Evolutionary conservation across 2,113 vertebrate genomes (phyloP), one percentile per base, ranked within the genome.

Genomic region (Phocoena sinus): DNA sequence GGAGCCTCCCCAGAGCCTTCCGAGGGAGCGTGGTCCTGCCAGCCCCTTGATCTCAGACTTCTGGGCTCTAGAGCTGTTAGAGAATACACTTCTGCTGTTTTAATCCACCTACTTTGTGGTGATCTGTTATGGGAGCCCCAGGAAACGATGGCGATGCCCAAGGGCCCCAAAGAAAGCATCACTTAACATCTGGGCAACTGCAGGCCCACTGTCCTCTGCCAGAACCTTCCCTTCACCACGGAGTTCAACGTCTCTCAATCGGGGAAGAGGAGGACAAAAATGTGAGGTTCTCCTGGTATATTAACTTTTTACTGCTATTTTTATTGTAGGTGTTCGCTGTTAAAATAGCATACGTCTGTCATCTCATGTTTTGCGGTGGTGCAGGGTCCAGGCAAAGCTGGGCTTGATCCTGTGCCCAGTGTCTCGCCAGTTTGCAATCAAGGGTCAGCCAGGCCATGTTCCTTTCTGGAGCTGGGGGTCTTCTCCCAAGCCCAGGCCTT

Each of bases 361-460:
- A 3, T 23, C 28, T 36, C 11, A 2, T 8, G 11, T 5, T 44
- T 8, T 13, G 23, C 2, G 1, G 5, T 53, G 81, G 20, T 8
- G 33, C 1, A 41, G 28, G 70, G 44, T 20, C 25, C 17, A 4
- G 79, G 53, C 62, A 3, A 26, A 9, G 56, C 20, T 6, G 17
- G 3, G 20, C 33, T 0, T 5, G 47, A 17, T 12, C 60, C 47
- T 33, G 8, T 4, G 63, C 41, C 47, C 5, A 0, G 89, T 5
- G 1, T 14, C 18, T 50, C 38, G 9, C 12, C 0, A 0, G 50
- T 21, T 18, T 23, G 50, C 6, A 1, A 0, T 4, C 6, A 21
- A 33, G 3, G 0, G 17, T 23, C 26, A 6, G 14, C 36, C 26
- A 41, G 36, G 38, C 65, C 44, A 17, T 4, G 8, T 17, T 23